Evolutionary conservation across 1,140 invertebrate genomes (phyloP).

Genomic region (Drosophila eugracilis): DNA sequence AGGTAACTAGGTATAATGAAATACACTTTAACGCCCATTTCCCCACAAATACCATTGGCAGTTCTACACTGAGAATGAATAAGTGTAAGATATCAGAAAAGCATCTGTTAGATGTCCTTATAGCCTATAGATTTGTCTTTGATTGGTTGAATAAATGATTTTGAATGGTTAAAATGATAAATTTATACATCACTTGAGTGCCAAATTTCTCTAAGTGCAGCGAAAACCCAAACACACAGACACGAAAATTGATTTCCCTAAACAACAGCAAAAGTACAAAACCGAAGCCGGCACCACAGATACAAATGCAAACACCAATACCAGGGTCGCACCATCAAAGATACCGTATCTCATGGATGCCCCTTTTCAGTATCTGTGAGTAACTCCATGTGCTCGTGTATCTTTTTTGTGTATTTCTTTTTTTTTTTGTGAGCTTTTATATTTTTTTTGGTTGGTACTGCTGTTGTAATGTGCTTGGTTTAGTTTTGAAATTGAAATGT

Average conservation of each 20-base stretch:
- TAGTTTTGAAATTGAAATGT: constrained; percentile 72
- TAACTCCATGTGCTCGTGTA: constrained; percentile 37
- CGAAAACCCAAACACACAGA: constrained; percentile 47
- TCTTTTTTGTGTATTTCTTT: constrained; percentile 24
- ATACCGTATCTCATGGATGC: constrained; percentile 71
- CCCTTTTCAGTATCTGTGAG: constrained; percentile 38
- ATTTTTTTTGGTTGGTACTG: no score
- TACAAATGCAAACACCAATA: constrained; percentile 30
- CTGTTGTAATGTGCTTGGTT: constrained; percentile 49
- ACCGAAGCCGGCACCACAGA: constrained; percentile 34
- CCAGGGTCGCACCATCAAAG: constrained; percentile 27
- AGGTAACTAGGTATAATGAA: constrained; percentile 37
- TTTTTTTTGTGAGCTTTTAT: constrained; percentile 29
- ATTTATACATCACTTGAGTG: neutral
- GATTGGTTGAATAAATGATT: no score
- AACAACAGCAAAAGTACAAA: constrained; percentile 52
- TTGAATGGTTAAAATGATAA: no score
- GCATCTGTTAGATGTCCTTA: no score
- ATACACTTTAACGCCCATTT: constrained; percentile 31
- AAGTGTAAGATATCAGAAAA: no score
- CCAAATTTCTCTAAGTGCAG: neutral
- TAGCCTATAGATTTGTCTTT: no score
- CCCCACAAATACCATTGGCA: constrained; percentile 18
- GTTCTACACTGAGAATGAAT: neutral
- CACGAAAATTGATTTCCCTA: constrained; percentile 74